A percentile compares a stretch with the other conserved stretches of the same genome.
These are phyloP conservation scores for Schizothorax lantsangensis DNA, from an alignment of 2,797 vertebrate genomes.

Conservation along the genomic window DNA sequence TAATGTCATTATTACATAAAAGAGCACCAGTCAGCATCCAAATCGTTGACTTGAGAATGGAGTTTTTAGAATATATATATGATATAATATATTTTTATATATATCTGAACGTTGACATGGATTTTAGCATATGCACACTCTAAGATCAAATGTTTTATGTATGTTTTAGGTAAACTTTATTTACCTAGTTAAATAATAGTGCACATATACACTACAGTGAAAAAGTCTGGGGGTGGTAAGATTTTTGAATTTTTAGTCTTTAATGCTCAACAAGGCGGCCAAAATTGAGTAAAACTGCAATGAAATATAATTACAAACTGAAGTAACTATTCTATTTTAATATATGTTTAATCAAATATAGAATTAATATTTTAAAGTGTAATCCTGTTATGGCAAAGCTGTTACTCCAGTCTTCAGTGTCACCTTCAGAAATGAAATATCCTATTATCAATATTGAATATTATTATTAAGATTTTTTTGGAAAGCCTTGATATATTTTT, in stretches of 20 bases:
- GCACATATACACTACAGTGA: neutral
- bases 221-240: neutral
- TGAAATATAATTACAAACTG: neutral
- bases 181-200: neutral
- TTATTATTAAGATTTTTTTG: neutral
- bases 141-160: neutral
- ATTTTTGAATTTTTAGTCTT: neutral
- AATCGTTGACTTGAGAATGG: neutral
- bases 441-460: neutral
- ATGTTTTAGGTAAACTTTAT: neutral
- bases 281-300: neutral
- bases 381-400: neutral
- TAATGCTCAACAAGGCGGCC: neutral
- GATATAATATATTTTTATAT: no score
- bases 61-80: no score
- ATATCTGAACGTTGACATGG: neutral
- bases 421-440: neutral
- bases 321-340: neutral
- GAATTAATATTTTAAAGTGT: neutral
- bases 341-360: neutral
- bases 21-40: neutral
- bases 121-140: neutral
- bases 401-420: neutral
- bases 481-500: neutral
- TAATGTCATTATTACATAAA: neutral